phyloP scores from a whole-genome alignment of 2,113 vertebrate genomes.

The Symphodus melops region DNA sequence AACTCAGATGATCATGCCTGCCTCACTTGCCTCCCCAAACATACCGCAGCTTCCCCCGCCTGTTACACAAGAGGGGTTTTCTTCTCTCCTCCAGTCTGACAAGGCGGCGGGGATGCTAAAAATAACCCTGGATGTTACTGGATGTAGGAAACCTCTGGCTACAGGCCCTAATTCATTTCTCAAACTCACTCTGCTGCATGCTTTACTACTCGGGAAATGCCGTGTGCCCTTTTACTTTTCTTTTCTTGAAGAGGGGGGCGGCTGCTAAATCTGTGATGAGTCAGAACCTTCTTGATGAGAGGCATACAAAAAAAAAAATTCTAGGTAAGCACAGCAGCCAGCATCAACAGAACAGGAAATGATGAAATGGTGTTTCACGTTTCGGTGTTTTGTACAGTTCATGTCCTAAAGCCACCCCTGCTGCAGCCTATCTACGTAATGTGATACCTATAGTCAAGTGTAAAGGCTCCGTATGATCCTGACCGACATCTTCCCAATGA shows the following conservation, averaged over 20 bases:
- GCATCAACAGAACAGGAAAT: not conserved
- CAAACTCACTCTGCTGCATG: slow-evolving; percentile 56
- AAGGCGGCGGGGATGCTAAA: slow-evolving; percentile 75
- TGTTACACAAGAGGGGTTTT: slow-evolving; percentile 23
- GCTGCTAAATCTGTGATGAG: slow-evolving; percentile 39
- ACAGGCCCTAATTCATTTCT: slow-evolving; percentile 73
- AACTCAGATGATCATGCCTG: not conserved
- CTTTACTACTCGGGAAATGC: slow-evolving; percentile 50
- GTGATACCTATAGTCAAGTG: slow-evolving; percentile 14
- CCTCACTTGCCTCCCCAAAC: slow-evolving; percentile 29
- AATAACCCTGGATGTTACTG: slow-evolving; percentile 76
- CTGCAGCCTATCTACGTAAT: slow-evolving; percentile 19
- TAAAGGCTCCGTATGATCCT: slow-evolving; percentile 57
- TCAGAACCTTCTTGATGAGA: slow-evolving; percentile 34
- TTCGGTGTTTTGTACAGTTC: slow-evolving; percentile 12
- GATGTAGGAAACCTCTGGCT: slow-evolving; percentile 73
- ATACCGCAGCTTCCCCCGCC: slow-evolving; percentile 27
- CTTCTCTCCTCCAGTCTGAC: slow-evolving; percentile 63
- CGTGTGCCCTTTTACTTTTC: slow-evolving; percentile 23
- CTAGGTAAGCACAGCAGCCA: slow-evolving; percentile 13
- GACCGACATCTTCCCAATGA: slow-evolving; percentile 65
- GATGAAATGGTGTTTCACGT: slow-evolving; percentile 7
- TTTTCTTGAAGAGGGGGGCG: not conserved
- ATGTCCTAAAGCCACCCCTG: slow-evolving; percentile 51
- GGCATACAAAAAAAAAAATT: slow-evolving; percentile 22